These are phyloP conservation scores for Aspidiotus rigidus DNA, from an alignment of 2,888 invertebrate genomes.

Conservation along the genomic window DNA sequence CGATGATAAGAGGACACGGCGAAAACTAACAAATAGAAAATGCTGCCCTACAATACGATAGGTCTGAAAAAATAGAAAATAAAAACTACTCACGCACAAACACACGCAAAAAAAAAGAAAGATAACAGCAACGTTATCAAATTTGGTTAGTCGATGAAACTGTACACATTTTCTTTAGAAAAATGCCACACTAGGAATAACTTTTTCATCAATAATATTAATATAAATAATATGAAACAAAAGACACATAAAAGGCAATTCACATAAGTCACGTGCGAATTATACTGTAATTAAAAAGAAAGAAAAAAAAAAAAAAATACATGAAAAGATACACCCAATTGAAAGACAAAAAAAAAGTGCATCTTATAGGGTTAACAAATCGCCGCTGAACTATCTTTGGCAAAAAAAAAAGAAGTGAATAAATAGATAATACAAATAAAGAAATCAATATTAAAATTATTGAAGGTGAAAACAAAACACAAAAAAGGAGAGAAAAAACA, in stretches of 20 bases:
- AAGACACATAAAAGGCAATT: conserved; percentile 1
- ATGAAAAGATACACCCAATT: conserved; percentile 13
- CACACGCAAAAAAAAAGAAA: background rate
- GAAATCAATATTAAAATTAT: conserved; percentile 8
- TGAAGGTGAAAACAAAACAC: conserved; percentile 7
- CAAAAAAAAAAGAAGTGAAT: conserved; percentile 8
- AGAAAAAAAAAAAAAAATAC: conserved; percentile 22
- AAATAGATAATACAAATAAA: conserved; percentile 18
- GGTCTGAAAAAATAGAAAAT: background rate
- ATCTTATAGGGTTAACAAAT: background rate
- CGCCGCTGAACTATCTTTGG: background rate
- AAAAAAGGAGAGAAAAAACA: background rate
- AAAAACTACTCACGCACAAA: background rate
- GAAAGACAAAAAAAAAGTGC: conserved; percentile 6
- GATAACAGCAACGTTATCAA: too few relatives aligned
- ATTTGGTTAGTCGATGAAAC: background rate
- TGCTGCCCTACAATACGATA: too few relatives aligned
- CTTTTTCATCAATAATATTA: too few relatives aligned
- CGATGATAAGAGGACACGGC: too few relatives aligned
- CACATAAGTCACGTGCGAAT: conserved; percentile 6
- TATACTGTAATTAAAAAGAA: conserved; percentile 2
- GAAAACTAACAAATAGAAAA: too few relatives aligned
- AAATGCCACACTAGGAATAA: too few relatives aligned
- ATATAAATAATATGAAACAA: background rate
- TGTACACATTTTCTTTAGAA: background rate